Evolutionary conservation across 2,113 vertebrate species (phyloP).

Genomic region (Delphinus delphis): DNA sequence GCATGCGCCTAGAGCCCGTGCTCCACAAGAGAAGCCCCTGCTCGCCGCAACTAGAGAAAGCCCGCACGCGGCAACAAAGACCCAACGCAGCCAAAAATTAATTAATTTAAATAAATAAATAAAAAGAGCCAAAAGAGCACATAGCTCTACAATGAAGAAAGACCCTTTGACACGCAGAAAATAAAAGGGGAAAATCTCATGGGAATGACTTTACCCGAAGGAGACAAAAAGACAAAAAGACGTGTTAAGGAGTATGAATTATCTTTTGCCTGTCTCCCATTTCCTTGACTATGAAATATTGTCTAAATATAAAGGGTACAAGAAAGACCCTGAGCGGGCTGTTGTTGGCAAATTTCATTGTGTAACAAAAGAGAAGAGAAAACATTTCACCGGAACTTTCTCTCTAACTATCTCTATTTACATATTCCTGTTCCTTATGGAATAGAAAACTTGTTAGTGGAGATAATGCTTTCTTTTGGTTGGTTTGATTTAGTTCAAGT

Average conservation of each 20-base stretch:
- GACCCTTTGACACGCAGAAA: background rate
- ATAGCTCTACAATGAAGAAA: conserved; percentile 36
- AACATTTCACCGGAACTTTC: background rate
- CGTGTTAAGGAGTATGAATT: background rate
- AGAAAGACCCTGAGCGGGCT: background rate
- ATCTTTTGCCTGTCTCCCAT: background rate
- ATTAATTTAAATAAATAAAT: no score
- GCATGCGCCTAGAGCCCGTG: no score
- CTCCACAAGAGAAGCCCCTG: no score
- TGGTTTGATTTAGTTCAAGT: background rate
- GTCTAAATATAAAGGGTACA: background rate
- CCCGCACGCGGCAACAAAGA: no score
- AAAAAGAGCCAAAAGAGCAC: conserved; percentile 25
- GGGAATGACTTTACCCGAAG: background rate
- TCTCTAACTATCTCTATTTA: background rate
- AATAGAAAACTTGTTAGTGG: background rate
- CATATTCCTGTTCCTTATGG: background rate
- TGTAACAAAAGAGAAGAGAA: background rate
- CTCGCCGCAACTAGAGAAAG: no score
- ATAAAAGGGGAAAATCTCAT: background rate
- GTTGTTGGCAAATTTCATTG: conserved; percentile 6
- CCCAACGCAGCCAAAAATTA: no score
- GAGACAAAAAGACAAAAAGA: background rate
- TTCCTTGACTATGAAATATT: conserved; percentile 30
- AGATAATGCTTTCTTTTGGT: conserved; percentile 23